A percentile compares a stretch with the other conserved stretches of the same genome.
Evolutionary conservation across 1,140 invertebrate genomes (phyloP).

Genomic region (Hydropsyche tenuis): DNA sequence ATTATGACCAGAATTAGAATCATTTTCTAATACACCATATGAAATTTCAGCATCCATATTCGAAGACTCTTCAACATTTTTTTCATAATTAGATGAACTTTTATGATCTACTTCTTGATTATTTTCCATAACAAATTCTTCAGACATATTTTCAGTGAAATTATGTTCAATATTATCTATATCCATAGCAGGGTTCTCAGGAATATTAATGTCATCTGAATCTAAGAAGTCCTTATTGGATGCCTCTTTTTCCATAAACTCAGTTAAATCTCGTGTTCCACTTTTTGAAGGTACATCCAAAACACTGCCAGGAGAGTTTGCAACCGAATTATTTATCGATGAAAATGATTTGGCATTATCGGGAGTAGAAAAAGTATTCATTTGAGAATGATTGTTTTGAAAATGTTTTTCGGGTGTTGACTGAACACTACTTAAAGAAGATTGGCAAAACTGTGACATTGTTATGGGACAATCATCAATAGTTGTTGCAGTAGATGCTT

Average conservation of each 20-base stretch:
- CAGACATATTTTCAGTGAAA: not conserved
- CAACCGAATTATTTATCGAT: constrained; percentile 12
- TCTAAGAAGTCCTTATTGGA: constrained; percentile 20
- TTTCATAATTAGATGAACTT: not conserved
- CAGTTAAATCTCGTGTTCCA: not conserved
- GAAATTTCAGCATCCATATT: constrained; percentile 22
- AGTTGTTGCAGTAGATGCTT: constrained; percentile 58
- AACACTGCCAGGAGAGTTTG: constrained; percentile 2
- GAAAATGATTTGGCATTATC: constrained; percentile 32
- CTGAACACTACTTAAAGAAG: constrained; percentile 48
- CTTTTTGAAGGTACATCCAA: not conserved
- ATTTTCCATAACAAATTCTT: constrained; percentile 27
- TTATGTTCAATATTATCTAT: constrained; percentile 13
- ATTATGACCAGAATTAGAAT: constrained; percentile 44
- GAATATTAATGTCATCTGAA: not conserved
- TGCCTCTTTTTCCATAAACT: constrained; percentile 21
- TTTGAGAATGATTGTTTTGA: constrained; percentile 28
- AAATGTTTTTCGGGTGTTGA: constrained; percentile 54
- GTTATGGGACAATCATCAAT: constrained; percentile 55
- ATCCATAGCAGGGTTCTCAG: constrained; percentile 19
- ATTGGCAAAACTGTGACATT: constrained; percentile 48
- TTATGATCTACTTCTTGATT: constrained; percentile 23
- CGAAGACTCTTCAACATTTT: constrained; percentile 15
- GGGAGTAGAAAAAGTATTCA: constrained; percentile 25
- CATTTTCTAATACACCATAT: constrained; percentile 37